Evolutionary conservation across 2,888 invertebrate species (phyloP).

Genomic region (Ophioninae sp.): DNA sequence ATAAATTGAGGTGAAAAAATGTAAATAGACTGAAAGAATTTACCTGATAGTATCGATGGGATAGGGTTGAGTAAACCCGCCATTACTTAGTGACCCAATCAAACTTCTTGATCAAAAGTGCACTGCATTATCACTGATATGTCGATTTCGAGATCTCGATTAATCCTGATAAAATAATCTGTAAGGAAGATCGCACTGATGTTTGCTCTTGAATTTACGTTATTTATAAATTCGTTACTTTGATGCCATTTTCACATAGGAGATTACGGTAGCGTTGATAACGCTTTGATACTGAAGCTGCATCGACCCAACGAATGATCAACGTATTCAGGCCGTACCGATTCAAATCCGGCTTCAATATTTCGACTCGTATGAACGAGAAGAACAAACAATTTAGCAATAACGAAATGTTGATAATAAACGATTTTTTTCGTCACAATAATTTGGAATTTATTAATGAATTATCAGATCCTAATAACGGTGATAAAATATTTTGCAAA

Average conservation of each 20-base stretch:
- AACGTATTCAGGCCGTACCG: background rate
- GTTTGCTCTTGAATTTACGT: background rate
- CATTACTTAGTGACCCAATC: background rate
- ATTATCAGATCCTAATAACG: too few species aligned
- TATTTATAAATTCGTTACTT: background rate
- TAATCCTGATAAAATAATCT: conserved; percentile 2
- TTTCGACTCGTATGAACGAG: background rate
- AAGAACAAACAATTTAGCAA: background rate
- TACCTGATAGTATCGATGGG: background rate
- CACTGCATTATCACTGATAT: background rate
- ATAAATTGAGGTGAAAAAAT: too few species aligned
- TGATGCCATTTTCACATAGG: background rate
- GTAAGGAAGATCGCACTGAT: background rate
- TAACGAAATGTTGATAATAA: too few species aligned
- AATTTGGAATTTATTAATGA: too few species aligned
- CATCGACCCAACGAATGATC: background rate
- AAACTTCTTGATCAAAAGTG: background rate
- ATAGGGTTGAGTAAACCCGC: conserved; percentile 6
- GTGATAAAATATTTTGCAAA: too few species aligned
- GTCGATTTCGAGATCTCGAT: background rate
- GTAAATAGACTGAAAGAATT: background rate
- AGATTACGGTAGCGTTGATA: background rate
- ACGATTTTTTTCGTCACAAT: too few species aligned
- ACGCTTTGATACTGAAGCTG: background rate
- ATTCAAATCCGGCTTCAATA: background rate